Conservation (phyloP, 2,113 vertebrate species). For the Copsychus sechellarum region DNA sequence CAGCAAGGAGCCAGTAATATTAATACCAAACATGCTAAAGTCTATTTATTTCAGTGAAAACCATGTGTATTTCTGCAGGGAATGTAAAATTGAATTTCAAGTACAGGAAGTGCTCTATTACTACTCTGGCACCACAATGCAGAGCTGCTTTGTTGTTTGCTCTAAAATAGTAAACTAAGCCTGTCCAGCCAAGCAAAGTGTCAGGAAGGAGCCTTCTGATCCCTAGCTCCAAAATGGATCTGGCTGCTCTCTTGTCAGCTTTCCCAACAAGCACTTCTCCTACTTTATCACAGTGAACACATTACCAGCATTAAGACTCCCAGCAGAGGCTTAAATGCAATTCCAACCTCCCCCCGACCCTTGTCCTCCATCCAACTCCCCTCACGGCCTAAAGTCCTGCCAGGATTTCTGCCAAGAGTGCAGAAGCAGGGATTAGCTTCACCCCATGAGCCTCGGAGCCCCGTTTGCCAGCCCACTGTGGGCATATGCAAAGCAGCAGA, state of each 20-base stretch:
- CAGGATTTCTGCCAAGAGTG: slow-evolving; percentile 23
- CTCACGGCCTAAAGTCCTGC: not conserved
- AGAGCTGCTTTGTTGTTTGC: not conserved
- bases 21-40: slow-evolving; percentile 48
- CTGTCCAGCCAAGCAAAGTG: not conserved
- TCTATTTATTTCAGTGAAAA: slow-evolving; percentile 39
- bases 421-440: slow-evolving; percentile 4
- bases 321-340: not conserved
- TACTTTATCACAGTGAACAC: slow-evolving; percentile 3
- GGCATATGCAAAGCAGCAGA: not conserved
- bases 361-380: not conserved
- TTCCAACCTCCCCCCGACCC: not conserved
- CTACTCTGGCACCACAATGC: not conserved
- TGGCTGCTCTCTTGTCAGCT: slow-evolving; percentile 6
- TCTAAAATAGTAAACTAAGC: not conserved
- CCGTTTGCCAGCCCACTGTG: not conserved
- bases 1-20: slow-evolving; percentile 45
- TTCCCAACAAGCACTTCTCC: not conserved
- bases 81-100: slow-evolving; percentile 42
- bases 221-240: not conserved
- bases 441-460: not conserved
- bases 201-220: not conserved
- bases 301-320: not conserved
- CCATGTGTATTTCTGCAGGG: slow-evolving; percentile 52
- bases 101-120: slow-evolving; percentile 37